Evolutionary conservation across 2,797 vertebrate species (phyloP).

Genomic region (Adrianichthys oophorus): DNA sequence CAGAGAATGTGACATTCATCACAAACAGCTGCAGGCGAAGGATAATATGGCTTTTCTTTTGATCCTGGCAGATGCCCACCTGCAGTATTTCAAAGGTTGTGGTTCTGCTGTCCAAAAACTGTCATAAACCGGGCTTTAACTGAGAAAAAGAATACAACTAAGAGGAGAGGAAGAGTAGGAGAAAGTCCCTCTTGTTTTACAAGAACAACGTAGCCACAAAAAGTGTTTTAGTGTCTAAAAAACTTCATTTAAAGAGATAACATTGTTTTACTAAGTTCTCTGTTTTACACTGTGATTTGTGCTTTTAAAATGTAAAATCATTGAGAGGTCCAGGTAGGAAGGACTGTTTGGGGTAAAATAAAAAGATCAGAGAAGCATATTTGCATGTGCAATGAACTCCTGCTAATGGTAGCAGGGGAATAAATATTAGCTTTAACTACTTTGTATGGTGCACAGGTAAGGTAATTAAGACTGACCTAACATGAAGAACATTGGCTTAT

Average conservation of each 20-base stretch:
- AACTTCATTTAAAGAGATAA: not conserved
- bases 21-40: slow-evolving; percentile 29
- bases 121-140: slow-evolving; percentile 24
- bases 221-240: not conserved
- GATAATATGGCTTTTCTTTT: slow-evolving; percentile 44
- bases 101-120: slow-evolving; percentile 21
- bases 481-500: slow-evolving; percentile 9
- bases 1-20: slow-evolving; percentile 49
- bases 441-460: not conserved
- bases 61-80: slow-evolving; percentile 34
- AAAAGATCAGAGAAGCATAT: too few species aligned
- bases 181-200: too few species aligned
- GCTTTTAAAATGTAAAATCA: too few species aligned
- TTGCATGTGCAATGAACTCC: too few species aligned
- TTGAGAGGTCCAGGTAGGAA: too few species aligned
- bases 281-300: too few species aligned
- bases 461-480: slow-evolving; percentile 27
- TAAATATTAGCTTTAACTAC: too few species aligned
- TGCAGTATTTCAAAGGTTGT: slow-evolving; percentile 7
- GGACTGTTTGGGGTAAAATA: too few species aligned
- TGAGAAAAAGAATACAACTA: slow-evolving; percentile 3
- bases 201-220: not conserved
- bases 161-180: too few species aligned
- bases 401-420: too few species aligned
- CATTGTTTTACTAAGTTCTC: not conserved